These are phyloP conservation scores for Blera fallax DNA, from an alignment of 2,888 invertebrate species.

Conservation along the genomic window DNA sequence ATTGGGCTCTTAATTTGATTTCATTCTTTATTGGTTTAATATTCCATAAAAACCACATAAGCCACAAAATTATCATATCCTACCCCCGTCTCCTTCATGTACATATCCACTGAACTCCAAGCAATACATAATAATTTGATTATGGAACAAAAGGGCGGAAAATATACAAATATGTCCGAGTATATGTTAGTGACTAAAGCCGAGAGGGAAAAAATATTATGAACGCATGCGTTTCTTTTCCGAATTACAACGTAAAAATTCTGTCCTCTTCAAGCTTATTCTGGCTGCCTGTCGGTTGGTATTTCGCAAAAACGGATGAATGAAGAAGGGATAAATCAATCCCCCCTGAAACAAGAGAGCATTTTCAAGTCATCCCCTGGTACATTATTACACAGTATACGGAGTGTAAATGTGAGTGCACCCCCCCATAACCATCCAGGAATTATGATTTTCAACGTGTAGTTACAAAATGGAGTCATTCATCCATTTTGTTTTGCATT, in stretches of 20 bases:
- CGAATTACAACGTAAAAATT: constrained; percentile 62
- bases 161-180: constrained; percentile 55
- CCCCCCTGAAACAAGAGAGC: constrained; percentile 15
- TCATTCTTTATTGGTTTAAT: constrained; percentile 53
- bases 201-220: constrained; percentile 42
- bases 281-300: constrained; percentile 34
- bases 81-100: not conserved
- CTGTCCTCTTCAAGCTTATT: constrained; percentile 51
- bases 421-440: constrained; percentile 2
- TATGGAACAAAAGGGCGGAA: constrained; percentile 69
- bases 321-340: constrained; percentile 60
- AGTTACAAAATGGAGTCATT: constrained; percentile 60
- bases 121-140: constrained; percentile 68
- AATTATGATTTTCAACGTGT: constrained; percentile 37
- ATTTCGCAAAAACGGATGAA: constrained; percentile 42
- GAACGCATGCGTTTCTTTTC: constrained; percentile 71
- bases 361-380: constrained; percentile 6
- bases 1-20: constrained; percentile 59
- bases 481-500: constrained; percentile 32
- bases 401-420: constrained; percentile 25
- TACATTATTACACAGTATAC: constrained; percentile 56
- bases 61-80: constrained; percentile 56
- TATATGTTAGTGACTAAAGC: constrained; percentile 24
- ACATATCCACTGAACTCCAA: constrained; percentile 31
- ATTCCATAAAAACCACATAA: constrained; percentile 56